Conservation (phyloP, 2,888 invertebrate genomes). For the Myathropa florea region DNA sequence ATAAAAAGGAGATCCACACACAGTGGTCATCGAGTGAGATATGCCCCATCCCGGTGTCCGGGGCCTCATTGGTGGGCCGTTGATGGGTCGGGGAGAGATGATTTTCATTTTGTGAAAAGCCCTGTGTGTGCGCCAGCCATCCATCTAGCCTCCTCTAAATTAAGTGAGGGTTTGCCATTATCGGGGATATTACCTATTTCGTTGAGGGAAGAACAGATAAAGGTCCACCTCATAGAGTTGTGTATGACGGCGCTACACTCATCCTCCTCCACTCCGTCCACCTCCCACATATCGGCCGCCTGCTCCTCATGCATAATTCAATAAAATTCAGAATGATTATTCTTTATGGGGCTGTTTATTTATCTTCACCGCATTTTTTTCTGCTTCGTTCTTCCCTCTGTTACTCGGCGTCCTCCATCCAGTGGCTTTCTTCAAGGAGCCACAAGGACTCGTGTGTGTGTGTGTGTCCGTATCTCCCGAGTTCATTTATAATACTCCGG, state of each 20-base stretch:
- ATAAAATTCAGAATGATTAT: conserved; percentile 81
- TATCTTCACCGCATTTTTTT: conserved; percentile 80
- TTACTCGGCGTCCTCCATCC: neutral
- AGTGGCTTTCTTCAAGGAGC: conserved; percentile 53
- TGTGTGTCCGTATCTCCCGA: conserved; percentile 47
- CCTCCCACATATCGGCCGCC: neutral
- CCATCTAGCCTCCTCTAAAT: conserved; percentile 53
- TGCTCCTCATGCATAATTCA: conserved; percentile 79
- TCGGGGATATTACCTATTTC: conserved; percentile 66
- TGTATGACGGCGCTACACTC: neutral
- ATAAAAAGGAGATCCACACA: conserved; percentile 65
- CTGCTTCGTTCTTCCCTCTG: conserved; percentile 67
- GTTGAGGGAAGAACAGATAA: conserved; percentile 65
- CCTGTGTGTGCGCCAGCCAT: conserved; percentile 34
- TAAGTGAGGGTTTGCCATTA: conserved; percentile 70
- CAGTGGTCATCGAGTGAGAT: conserved; percentile 57
- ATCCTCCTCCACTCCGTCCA: neutral
- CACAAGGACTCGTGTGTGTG: neutral
- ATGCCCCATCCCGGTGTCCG: neutral
- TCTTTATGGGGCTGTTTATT: conserved; percentile 81
- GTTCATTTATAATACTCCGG: conserved; percentile 64
- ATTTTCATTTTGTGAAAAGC: conserved; percentile 69
- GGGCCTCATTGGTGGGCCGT: conserved; percentile 53
- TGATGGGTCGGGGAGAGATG: conserved; percentile 59
- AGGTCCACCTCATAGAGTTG: conserved; percentile 48